Conservation (phyloP, 2,888 invertebrate genomes). For the Drosophila mimica region DNA sequence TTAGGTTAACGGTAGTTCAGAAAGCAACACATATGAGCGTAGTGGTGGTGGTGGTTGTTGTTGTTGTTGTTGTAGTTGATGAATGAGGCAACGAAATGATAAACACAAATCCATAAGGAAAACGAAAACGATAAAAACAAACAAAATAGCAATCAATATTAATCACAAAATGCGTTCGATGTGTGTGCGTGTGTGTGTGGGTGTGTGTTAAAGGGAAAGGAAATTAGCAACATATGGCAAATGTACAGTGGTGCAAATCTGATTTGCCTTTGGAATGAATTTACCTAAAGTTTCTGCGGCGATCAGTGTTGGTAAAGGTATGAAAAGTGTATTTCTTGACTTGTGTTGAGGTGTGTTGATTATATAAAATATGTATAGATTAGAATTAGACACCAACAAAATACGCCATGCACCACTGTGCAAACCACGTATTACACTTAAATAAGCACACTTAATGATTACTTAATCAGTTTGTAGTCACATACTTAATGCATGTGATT, state of each 20-base stretch:
- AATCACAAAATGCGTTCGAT: slow-evolving; percentile 54
- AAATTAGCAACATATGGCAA: slow-evolving; percentile 4
- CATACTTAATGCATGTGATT: slow-evolving; percentile 43
- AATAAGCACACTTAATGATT: slow-evolving; percentile 38
- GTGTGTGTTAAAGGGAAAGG: neutral
- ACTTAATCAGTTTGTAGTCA: slow-evolving; percentile 53
- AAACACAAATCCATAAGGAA: slow-evolving; percentile 41
- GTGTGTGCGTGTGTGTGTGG: neutral
- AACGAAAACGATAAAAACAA: slow-evolving; percentile 47
- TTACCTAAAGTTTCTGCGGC: neutral
- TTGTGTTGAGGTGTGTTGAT: neutral
- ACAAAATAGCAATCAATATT: slow-evolving; percentile 59
- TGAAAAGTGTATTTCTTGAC: neutral
- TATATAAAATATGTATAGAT: neutral
- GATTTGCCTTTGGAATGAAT: slow-evolving; percentile 18
- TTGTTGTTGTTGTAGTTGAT: slow-evolving; percentile 46
- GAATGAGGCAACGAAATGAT: slow-evolving; percentile 64
- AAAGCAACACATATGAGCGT: slow-evolving; percentile 64
- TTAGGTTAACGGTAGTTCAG: slow-evolving; percentile 76
- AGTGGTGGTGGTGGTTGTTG: slow-evolving; percentile 46
- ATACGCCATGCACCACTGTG: slow-evolving; percentile 34
- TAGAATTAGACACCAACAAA: neutral
- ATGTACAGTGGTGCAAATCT: slow-evolving; percentile 40
- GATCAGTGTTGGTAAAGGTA: slow-evolving; percentile 11
- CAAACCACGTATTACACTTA: slow-evolving; percentile 12